Base-by-base conservation (phyloP, 1,140 invertebrate genomes). In the Drosophila cardini region DNA sequence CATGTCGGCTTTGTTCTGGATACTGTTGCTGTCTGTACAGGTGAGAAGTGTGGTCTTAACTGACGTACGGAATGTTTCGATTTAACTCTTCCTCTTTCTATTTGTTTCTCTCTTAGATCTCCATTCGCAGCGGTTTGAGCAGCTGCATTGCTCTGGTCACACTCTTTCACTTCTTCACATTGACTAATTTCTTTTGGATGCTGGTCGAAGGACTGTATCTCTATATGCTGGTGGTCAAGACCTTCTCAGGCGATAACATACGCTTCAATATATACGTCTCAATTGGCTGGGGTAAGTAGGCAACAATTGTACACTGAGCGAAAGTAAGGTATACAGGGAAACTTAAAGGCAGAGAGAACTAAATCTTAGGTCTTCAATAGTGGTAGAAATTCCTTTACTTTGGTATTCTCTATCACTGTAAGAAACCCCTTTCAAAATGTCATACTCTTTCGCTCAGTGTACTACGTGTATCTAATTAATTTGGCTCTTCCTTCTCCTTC, bases 141-240 rank as follows among this genome's bases (percentile, higher is more conserved):
- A 57, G 94, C 95, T 96, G 96, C 90, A 94, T 96, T 68, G 93
- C 95, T 8, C 91, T 98, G 18, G 94, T 96, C 53, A 95, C 96
- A 26, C 93, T 97, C 45, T 95, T 97, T 76, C 96, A 97, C 91
- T 99, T 98, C 92, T 97, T 98, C 84, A 96, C 97, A 84, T 93
- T 97, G 53, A 98, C 98, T 1, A 99, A 98, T 92, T 99, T 98
- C 93, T 99, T 98, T 93, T 99, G 98, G 98, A 99, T 99, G 98
- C 97, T 99, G 90, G 97, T 99, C 2, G 98, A 99, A 95, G 98
- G 97, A 30, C 93, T 99, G 2, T 99, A 98, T 92, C 93, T 99
- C 11, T 98, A 98, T 92, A 96, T 98, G 93, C 93, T 99, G 68
- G 97, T 99, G 32, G 97, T 98, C 16, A 96, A 97, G 93, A 98